phyloP scores from a whole-genome alignment of 2,797 vertebrate genomes.

The Micrastur ruficollis region DNA sequence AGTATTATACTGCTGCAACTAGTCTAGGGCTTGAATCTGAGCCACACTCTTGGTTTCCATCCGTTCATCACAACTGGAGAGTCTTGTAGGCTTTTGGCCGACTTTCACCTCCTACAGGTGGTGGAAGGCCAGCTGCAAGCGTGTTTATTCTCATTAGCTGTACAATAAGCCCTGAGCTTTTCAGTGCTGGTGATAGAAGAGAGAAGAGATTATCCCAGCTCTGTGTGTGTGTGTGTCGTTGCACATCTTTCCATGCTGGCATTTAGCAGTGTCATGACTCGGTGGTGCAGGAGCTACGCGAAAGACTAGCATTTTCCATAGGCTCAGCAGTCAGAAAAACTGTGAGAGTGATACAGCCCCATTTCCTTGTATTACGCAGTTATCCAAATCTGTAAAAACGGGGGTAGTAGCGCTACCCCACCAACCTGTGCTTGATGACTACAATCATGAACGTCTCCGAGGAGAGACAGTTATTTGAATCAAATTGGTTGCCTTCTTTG shows the following conservation, averaged over 20 bases:
- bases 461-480: slow-evolving; percentile 60
- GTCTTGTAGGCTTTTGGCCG: not conserved
- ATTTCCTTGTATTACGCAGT: not conserved
- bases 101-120: slow-evolving; percentile 17
- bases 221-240: not conserved
- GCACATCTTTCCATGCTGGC: not conserved
- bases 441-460: slow-evolving; percentile 29
- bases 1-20: not conserved
- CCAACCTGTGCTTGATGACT: slow-evolving; percentile 34
- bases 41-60: slow-evolving; percentile 18
- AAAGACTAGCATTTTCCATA: not conserved
- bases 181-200: not conserved
- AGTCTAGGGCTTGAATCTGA: slow-evolving; percentile 1
- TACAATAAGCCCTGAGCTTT: not conserved
- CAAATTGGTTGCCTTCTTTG: slow-evolving; percentile 54
- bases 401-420: not conserved
- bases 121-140: slow-evolving; percentile 2
- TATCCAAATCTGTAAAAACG: not conserved
- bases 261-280: not conserved
- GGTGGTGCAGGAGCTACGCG: not conserved
- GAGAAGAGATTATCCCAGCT: not conserved
- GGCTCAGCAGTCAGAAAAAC: not conserved
- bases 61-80: not conserved
- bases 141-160: not conserved
- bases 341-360: not conserved